phyloP scores from a whole-genome alignment of 2,113 vertebrate species.

The Mus pahari region DNA sequence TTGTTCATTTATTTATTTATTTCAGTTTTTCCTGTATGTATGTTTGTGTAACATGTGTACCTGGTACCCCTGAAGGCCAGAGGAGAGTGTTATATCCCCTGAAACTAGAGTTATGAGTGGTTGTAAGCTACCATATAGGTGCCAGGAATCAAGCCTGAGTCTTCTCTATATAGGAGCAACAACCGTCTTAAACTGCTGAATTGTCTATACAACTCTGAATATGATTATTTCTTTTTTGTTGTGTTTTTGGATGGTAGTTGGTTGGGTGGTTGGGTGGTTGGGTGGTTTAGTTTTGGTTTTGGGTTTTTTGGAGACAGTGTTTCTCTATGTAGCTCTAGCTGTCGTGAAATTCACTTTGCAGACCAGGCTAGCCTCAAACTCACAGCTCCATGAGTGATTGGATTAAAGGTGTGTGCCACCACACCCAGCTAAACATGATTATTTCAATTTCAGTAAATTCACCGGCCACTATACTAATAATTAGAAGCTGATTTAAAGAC shows the following conservation, averaged over 20 bases:
- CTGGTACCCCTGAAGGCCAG: neutral
- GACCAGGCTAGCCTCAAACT: neutral
- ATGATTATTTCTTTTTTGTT: neutral
- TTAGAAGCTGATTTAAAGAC: slow-evolving; percentile 48
- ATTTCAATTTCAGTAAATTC: slow-evolving; percentile 44
- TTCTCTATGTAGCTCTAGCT: neutral
- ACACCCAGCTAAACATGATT: neutral
- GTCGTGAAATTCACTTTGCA: neutral
- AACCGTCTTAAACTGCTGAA: neutral
- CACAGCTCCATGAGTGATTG: neutral
- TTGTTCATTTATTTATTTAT: too few species aligned
- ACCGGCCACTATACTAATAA: slow-evolving; percentile 38
- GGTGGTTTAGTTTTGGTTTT: neutral
- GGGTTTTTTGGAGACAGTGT: neutral
- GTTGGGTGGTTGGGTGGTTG: neutral
- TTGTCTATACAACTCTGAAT: neutral
- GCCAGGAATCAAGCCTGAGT: neutral
- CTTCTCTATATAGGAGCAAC: neutral
- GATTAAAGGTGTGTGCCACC: neutral
- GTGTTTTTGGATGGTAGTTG: neutral
- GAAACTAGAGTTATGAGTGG: neutral
- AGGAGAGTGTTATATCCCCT: neutral
- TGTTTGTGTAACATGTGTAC: neutral
- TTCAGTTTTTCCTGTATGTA: neutral
- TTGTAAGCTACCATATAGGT: too few species aligned